Evolutionary conservation across 1,140 invertebrate genomes (phyloP).

Genomic region (Drosophila auraria): DNA sequence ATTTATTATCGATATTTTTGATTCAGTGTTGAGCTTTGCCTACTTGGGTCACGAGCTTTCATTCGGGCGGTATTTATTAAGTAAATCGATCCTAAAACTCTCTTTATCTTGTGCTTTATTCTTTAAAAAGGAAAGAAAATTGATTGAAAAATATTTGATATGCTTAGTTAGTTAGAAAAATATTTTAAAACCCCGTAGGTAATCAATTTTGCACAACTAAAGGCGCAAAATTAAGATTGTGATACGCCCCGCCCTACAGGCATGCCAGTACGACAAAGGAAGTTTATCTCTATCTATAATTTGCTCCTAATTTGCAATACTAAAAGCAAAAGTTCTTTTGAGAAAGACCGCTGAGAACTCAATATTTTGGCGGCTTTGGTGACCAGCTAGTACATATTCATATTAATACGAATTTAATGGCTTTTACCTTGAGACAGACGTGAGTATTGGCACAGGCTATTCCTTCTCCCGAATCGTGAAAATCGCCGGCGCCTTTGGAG

Average conservation of each 20-base stretch:
- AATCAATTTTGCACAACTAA: background rate
- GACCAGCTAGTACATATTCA: background rate
- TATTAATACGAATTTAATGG: conserved; percentile 73
- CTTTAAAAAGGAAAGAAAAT: background rate
- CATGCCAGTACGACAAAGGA: no score
- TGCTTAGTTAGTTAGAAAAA: background rate
- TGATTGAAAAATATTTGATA: background rate
- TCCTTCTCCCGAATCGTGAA: background rate
- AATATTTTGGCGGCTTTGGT: conserved; percentile 18
- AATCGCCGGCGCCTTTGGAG: conserved; percentile 23
- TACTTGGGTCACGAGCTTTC: background rate
- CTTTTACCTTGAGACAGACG: conserved; percentile 46
- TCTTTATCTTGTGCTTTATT: no score
- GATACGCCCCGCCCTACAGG: no score
- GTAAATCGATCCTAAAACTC: background rate
- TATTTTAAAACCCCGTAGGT: background rate
- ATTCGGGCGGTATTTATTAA: background rate
- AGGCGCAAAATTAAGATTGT: background rate
- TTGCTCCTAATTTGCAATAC: background rate
- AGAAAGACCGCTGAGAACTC: conserved; percentile 4
- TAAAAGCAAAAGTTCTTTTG: background rate
- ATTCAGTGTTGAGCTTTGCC: background rate
- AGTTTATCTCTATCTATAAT: background rate
- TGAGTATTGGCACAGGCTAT: conserved; percentile 36
- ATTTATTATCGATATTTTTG: background rate